These are phyloP conservation scores for Chaenocephalus aceratus DNA, from an alignment of 2,113 vertebrate genomes.

Conservation along the genomic window DNA sequence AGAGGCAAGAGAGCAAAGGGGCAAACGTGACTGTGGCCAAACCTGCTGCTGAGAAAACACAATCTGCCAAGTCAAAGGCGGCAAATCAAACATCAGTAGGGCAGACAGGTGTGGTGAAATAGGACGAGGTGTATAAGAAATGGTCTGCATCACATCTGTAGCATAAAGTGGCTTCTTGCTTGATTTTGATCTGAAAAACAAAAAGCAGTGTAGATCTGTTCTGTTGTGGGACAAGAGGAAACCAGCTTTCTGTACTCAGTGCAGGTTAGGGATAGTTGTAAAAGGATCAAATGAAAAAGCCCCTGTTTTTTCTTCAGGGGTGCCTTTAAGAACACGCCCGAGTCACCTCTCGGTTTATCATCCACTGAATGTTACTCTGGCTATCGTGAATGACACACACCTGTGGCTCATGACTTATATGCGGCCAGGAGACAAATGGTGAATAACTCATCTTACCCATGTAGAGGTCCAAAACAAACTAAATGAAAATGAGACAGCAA, in stretches of 20 bases:
- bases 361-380: conserved; percentile 29
- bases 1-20: conserved; percentile 19
- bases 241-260: conserved; percentile 39
- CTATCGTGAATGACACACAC: conserved; percentile 17
- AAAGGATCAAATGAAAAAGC: conserved; percentile 25
- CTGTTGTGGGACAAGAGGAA: conserved; percentile 19
- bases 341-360: conserved; percentile 26
- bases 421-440: neutral
- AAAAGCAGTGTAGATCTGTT: conserved; percentile 28
- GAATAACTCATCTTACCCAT: conserved; percentile 2
- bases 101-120: conserved; percentile 60
- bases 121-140: conserved; percentile 42
- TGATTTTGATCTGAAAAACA: conserved; percentile 35
- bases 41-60: conserved; percentile 35
- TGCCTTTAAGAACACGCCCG: conserved; percentile 43
- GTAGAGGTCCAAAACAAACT: conserved; percentile 29
- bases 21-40: conserved; percentile 50
- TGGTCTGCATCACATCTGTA: conserved; percentile 43
- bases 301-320: conserved; percentile 19
- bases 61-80: conserved; percentile 49
- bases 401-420: neutral
- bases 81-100: conserved; percentile 66
- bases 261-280: conserved; percentile 33
- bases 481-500: conserved; percentile 15
- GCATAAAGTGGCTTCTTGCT: conserved; percentile 40